Conservation (phyloP, 2,797 vertebrate species). For the Anabacerthia variegaticeps region DNA sequence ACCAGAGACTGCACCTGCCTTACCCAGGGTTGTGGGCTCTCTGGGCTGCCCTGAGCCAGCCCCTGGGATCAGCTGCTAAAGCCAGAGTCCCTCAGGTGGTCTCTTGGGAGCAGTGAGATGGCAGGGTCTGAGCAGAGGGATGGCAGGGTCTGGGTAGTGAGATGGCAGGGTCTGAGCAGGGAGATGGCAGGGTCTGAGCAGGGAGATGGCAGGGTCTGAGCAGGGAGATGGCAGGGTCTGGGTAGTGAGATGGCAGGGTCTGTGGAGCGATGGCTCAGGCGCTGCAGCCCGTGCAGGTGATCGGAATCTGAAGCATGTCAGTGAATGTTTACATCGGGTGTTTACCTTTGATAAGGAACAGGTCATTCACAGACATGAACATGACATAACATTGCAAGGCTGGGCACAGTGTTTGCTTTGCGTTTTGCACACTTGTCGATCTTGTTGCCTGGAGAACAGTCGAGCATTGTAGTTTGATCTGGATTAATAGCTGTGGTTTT, state of each 20-base stretch:
- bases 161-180: no score
- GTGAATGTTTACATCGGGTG: slow-evolving; percentile 62
- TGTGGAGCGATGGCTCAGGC: background rate
- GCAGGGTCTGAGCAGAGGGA: background rate
- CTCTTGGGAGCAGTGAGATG: background rate
- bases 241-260: background rate
- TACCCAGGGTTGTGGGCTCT: background rate
- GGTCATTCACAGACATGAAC: slow-evolving; percentile 43
- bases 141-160: no score
- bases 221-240: no score
- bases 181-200: no score
- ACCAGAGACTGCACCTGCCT: background rate
- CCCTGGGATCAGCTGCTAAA: background rate
- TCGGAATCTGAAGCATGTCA: slow-evolving; percentile 66
- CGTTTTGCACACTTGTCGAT: background rate
- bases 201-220: no score
- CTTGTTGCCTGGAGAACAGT: background rate
- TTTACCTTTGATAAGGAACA: slow-evolving; percentile 71
- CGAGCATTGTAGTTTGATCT: background rate
- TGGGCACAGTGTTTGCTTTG: slow-evolving; percentile 57
- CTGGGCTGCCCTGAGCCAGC: background rate
- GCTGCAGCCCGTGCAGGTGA: background rate
- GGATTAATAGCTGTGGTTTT: background rate
- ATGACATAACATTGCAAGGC: slow-evolving; percentile 44
- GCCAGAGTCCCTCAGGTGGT: background rate